Evolutionary conservation across 30 jellyfish, hydroid and myxozoan species (phyloP).

Genomic region (Hydractinia echinata): DNA sequence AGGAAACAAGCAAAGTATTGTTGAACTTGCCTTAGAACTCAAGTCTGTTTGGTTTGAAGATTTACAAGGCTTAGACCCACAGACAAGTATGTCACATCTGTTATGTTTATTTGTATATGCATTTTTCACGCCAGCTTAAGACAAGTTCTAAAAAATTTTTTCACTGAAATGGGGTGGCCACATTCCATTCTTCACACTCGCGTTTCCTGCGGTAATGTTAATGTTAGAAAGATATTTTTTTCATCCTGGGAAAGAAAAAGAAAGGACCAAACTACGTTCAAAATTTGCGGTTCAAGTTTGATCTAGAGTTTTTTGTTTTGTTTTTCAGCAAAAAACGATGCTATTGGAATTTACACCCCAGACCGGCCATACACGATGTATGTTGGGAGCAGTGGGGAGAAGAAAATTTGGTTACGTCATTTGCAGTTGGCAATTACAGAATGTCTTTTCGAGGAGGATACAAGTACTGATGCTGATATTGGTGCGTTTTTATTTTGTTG

Average conservation of each 20-base stretch:
- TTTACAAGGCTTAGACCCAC: slow-evolving; percentile 81
- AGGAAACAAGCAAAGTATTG: slow-evolving; percentile 68
- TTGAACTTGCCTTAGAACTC: slow-evolving; percentile 82
- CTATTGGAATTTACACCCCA: slow-evolving; percentile 87
- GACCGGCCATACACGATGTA: slow-evolving; percentile 88
- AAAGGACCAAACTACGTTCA: too few species aligned
- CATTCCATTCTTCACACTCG: too few species aligned
- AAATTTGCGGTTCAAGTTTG: too few species aligned
- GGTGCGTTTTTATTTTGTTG: slow-evolving; percentile 30
- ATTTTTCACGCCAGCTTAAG: background rate
- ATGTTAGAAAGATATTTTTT: too few species aligned
- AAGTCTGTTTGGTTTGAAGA: slow-evolving; percentile 90
- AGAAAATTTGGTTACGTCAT: slow-evolving; percentile 70
- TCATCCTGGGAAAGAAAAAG: too few species aligned
- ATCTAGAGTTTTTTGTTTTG: too few species aligned
- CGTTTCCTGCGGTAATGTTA: too few species aligned
- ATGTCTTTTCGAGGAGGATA: slow-evolving; percentile 49
- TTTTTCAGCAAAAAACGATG: slow-evolving; percentile 71
- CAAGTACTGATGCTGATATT: slow-evolving; percentile 13
- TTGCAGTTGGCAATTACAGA: slow-evolving; percentile 50
- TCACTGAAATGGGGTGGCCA: too few species aligned
- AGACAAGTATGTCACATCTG: slow-evolving; percentile 56
- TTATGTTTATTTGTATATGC: background rate
- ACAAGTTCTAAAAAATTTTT: background rate
- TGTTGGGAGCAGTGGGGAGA: slow-evolving; percentile 69